Conservation (phyloP, 1,140 invertebrate genomes). For the Dreissena rostriformis region DNA sequence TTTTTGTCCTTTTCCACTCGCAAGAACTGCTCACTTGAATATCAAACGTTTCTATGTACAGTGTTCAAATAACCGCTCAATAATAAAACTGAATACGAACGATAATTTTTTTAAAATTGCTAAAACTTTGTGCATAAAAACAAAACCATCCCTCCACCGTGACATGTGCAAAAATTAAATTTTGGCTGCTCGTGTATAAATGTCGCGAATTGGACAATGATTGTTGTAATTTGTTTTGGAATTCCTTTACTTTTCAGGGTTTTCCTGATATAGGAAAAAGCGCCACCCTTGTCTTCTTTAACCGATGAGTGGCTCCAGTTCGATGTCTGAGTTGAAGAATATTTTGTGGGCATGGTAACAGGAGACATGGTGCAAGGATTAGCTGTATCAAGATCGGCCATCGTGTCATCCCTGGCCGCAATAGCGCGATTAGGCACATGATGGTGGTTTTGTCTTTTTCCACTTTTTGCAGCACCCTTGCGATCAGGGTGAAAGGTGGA, state of each 20-base stretch:
- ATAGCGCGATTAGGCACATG: conserved; percentile 9
- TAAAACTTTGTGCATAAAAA: no score
- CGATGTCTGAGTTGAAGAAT: background rate
- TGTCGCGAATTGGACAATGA: background rate
- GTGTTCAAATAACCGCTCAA: no score
- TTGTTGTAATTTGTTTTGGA: background rate
- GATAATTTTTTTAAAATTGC: no score
- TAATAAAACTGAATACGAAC: no score
- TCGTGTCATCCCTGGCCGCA: conserved; percentile 4
- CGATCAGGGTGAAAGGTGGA: conserved; percentile 55
- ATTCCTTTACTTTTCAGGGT: conserved; percentile 15
- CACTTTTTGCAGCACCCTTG: conserved; percentile 15
- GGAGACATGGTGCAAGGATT: conserved; percentile 2
- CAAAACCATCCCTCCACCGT: no score
- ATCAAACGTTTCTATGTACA: no score
- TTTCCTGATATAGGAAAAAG: conserved; percentile 26
- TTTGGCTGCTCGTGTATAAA: no score
- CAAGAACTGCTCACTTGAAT: no score
- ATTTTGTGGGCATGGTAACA: background rate
- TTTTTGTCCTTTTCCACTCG: no score
- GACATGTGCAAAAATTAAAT: no score
- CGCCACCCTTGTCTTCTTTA: conserved; percentile 11
- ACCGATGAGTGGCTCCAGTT: background rate
- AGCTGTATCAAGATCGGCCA: conserved; percentile 8
- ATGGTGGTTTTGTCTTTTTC: conserved; percentile 12